Evolutionary conservation across 2,888 invertebrate genomes (phyloP), one percentile per base, ranked within the genome.

Genomic region (Ashinkailepas kermadecensis): DNA sequence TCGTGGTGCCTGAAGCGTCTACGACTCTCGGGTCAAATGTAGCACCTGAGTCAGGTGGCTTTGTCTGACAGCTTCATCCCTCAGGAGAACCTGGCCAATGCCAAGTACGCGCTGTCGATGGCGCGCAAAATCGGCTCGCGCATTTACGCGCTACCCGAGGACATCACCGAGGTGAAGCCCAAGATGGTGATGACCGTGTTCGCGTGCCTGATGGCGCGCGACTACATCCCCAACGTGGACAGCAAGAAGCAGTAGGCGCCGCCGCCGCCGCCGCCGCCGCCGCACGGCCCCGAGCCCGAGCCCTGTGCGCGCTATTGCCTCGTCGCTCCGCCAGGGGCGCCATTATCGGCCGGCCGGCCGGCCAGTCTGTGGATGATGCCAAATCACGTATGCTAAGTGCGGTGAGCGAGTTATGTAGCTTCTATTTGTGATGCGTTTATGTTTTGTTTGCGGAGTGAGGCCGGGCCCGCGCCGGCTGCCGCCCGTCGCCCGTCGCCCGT

Each of bases 111-210:
- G 82, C 95, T 99, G 86, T 97, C 98, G 0, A 95, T 97, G 94
- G 98, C 98, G 12, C 91, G 99, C 80, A 98, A 98, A 86, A 95
- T 95, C 86, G 99, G 99, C 84, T 99, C 98, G 81, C 92, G 97
- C 83, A 97, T 99, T 25, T 99, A 99, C 89, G 99, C 99, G 12
- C 90, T 99, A 83, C 99, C 99, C 23, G 99, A 99, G 88, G 99
- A 99, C 89, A 98, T 99, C 86, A 95, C 97, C 65, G 98, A 99
- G 90, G 93, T 97, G 54, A 99, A 99, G 88, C 95, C 94, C 82
- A 99, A 98, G 89, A 96, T 99, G 97, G 95, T 99, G 83, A 97
- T 99, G 98, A 99, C 99, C 8, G 95, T 99, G 85, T 99, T 99
- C 89, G 99, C 99, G 58, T 99, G 99, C 88, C 91, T 99, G 86